Conservation (phyloP, 2,888 invertebrate genomes). For the Caenorhabditis sp. region DNA sequence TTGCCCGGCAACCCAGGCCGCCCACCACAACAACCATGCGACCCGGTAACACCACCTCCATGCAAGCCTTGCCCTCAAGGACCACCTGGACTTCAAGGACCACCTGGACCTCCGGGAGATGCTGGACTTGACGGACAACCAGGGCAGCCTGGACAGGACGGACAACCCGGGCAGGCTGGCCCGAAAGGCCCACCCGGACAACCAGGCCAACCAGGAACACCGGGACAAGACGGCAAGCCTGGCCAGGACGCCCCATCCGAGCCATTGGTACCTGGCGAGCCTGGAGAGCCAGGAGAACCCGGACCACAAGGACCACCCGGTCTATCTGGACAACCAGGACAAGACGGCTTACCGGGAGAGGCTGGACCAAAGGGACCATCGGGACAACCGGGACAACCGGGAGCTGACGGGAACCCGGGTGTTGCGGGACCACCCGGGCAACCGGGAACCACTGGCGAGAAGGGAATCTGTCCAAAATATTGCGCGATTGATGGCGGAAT, state of each 20-base stretch:
- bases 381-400: constrained; percentile 11
- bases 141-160: constrained; percentile 52
- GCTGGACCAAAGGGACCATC: constrained; percentile 13
- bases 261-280: constrained; percentile 40
- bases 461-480: constrained; percentile 50
- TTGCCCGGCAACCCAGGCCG: constrained; percentile 42
- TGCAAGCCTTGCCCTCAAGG: constrained; percentile 67
- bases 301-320: constrained; percentile 48
- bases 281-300: constrained; percentile 46
- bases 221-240: constrained; percentile 53
- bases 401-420: constrained; percentile 32
- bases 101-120: constrained; percentile 50
- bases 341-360: constrained; percentile 44
- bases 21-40: constrained; percentile 58
- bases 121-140: constrained; percentile 48
- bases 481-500: constrained; percentile 51
- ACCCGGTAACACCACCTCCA: constrained; percentile 66
- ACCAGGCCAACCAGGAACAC: constrained; percentile 50
- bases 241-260: constrained; percentile 43
- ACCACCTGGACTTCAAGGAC: constrained; percentile 51
- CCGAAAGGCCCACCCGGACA: constrained; percentile 33
- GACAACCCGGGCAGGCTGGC: constrained; percentile 53
- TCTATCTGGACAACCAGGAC: constrained; percentile 50
- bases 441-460: constrained; percentile 38
- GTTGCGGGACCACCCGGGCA: constrained; percentile 28